These are phyloP conservation scores for Apamea anceps DNA, from an alignment of 2,888 invertebrate species.

Conservation along the genomic window DNA sequence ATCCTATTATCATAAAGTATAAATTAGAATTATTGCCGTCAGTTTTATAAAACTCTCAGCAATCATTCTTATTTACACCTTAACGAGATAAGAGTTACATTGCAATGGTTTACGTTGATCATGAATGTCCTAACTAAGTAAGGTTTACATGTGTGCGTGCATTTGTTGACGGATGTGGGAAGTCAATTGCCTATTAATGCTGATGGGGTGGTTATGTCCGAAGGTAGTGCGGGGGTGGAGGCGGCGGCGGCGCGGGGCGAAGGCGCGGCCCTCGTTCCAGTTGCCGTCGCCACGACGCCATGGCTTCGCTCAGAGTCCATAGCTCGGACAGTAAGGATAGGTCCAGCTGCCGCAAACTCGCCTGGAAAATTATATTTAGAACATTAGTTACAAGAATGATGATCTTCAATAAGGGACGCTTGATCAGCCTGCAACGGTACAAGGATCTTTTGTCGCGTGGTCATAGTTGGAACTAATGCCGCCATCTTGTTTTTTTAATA, in stretches of 20 bases:
- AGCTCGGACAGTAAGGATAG: slow-evolving; percentile 96
- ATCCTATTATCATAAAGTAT: background rate
- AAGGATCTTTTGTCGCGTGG: background rate
- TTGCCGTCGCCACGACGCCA: slow-evolving; percentile 94
- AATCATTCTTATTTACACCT: background rate
- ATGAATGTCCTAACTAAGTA: background rate
- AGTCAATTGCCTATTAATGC: slow-evolving; percentile 30
- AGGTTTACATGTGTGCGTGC: slow-evolving; percentile 11
- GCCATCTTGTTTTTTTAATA: background rate
- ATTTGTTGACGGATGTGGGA: slow-evolving; percentile 6
- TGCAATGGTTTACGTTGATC: background rate
- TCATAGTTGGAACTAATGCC: background rate
- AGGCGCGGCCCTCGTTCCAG: slow-evolving; percentile 88
- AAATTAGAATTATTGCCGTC: background rate
- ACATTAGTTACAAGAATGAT: slow-evolving; percentile 28
- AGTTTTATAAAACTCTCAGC: background rate
- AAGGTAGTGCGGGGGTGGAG: slow-evolving; percentile 86
- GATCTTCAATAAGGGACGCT: background rate
- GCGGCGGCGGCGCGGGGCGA: slow-evolving; percentile 88
- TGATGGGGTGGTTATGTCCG: slow-evolving; percentile 75
- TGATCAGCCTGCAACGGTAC: background rate
- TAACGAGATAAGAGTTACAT: background rate
- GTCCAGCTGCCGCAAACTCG: slow-evolving; percentile 96
- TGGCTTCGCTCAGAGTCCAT: slow-evolving; percentile 97
- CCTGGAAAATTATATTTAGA: slow-evolving; percentile 90